These are phyloP conservation scores for Heteromurus nitidus DNA, from an alignment of 2,888 invertebrate species.

Conservation along the genomic window DNA sequence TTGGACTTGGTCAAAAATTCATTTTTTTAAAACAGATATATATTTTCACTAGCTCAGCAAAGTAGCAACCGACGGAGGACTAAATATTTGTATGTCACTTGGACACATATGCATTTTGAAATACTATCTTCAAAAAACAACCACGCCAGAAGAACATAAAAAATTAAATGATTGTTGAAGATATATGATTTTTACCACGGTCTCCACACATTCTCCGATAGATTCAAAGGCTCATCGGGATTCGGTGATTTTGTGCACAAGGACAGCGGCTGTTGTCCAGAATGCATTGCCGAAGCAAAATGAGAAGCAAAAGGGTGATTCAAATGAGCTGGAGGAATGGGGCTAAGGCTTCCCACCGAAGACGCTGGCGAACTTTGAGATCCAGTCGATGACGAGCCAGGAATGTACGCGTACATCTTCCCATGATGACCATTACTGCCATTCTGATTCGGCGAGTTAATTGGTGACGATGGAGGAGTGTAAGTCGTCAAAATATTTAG, in stretches of 20 bases:
- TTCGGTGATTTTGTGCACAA: conserved; percentile 68
- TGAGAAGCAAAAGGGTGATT: conserved; percentile 67
- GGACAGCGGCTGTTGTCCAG: conserved; percentile 64
- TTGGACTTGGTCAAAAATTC: conserved; percentile 51
- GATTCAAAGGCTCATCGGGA: conserved; percentile 72
- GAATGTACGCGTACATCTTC: conserved; percentile 66
- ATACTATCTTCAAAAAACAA: conserved; percentile 24
- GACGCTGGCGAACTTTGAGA: conserved; percentile 61
- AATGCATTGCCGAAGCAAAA: conserved; percentile 41
- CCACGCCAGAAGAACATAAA: not conserved
- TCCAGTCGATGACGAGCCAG: conserved; percentile 61
- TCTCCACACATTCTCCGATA: conserved; percentile 72
- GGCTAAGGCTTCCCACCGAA: conserved; percentile 69
- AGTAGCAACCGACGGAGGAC: conserved; percentile 62
- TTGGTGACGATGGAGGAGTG: conserved; percentile 73
- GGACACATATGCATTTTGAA: conserved; percentile 39
- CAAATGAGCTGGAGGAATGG: conserved; percentile 71
- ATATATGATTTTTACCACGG: conserved; percentile 71
- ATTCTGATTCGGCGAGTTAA: conserved; percentile 66
- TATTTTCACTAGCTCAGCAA: conserved; percentile 58
- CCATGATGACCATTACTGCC: conserved; percentile 39
- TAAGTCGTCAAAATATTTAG: conserved; percentile 72
- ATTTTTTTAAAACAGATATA: not conserved
- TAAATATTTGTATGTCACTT: conserved; percentile 31
- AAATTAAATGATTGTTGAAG: not conserved